Evolutionary conservation across 23 tunicate species (phyloP), one percentile per base, ranked within the genome.

Genomic region (Pegea sp.): DNA sequence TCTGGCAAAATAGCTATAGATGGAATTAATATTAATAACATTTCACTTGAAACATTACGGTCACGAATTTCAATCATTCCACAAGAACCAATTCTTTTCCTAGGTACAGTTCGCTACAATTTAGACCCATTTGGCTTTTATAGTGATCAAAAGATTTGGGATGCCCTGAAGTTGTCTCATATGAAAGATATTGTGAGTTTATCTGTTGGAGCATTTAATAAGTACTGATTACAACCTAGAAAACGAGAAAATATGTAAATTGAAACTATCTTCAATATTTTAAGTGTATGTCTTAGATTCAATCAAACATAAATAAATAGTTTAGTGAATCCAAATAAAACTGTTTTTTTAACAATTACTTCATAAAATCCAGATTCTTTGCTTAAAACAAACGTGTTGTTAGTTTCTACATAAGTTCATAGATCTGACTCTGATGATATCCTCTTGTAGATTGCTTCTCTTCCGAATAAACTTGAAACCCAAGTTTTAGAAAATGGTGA

Each of bases 401-500:
- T 19, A 19, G 1, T 8, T n/a, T n/a, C 11, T 38, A 38, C 13
- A 16, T 38, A 16, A 38, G 16, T 38, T 8, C 16, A 8, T 8
- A 38, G 46, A 38, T 8, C 16, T n/a, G n/a, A 38, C 16, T 38
- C 11, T 8, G 16, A 38, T 38, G n/a, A n/a, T n/a, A 16, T 6
- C 60, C 18, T 26, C 7, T n/a, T 6, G 27, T n/a, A 61, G 66
- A 61, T 61, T 20, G 26, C 22, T 19, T 32, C 44, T 26, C 68
- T 86, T 22, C 61, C 81, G 30, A 48, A 42, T 11, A 75, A 75
- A 34, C 63, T 86, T 26, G 86, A 86, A 38, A 46, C 70, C 0
- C 77, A 86, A 46, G 86, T 86, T 28, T 71, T 75, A 3, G 96
- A 86, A 58, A 75, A 75, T 34, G 96, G 96, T 23, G 96, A 69